Base-by-base conservation (phyloP, 2,113 vertebrate species). In the Smithornis capensis region DNA sequence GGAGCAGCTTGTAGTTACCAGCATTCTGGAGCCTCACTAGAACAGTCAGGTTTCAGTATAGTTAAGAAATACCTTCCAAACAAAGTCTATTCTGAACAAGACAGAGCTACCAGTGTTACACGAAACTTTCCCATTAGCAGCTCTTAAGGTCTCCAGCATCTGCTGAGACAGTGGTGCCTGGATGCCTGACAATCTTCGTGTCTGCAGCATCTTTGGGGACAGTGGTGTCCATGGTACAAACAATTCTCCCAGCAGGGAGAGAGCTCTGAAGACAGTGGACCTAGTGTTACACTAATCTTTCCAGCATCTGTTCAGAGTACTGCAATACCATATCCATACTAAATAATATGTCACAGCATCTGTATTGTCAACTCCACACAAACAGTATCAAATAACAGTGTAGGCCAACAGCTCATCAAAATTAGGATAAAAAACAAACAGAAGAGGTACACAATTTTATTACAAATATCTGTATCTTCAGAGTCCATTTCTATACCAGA, bases 211-310 rank as follows among this genome's bases (percentile, higher is more conserved):
- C 95, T 95, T 92, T 24, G 82, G 98, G 91, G 97, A 98, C 97
- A 97, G 95, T 97, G 95, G 96, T 59, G 68, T 29, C 89, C 94
- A 92, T 98, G 98, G 98, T 98, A 98, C 97, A 97, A 89, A 96
- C 79, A 87, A 81, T 87, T 38, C 49, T 78, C 85, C 74, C 90
- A 92, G 91, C 95, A 96, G 96, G 91, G 91, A 38, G 69, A 67
- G 81, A 68, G 78, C 92, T 89, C 94, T 17, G 78, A 65, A 71
- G 84, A 97, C 96, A 95, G 95, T 80, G 78, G 92, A 65, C 23
- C 80, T 38, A 97, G 94, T 96, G 97, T 97, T 95, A 68, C 23
- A 56, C 38, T 76, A 89, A 95, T 83, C 80, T 92, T 57, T 11
- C 53, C 89, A 95, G 92, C 90, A 91, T 96, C 94, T 94, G 93